A percentile compares a stretch with the other conserved stretches of the same genome.
phyloP scores from a whole-genome alignment of 1,140 invertebrate genomes.

The Drosophila oshimai region DNA sequence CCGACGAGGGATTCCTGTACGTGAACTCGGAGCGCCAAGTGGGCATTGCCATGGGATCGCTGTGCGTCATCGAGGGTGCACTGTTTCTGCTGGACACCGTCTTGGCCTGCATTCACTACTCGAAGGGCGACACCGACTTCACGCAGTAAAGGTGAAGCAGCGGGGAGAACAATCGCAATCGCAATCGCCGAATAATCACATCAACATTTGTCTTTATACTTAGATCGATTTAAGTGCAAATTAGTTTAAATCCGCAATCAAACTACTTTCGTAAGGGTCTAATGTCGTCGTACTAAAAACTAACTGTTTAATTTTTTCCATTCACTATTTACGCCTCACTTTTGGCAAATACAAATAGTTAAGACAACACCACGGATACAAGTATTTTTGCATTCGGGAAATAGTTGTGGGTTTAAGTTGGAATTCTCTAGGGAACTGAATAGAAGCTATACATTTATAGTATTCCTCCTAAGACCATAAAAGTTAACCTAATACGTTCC shows the following conservation, averaged over 20 bases:
- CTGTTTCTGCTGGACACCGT: constrained; percentile 90
- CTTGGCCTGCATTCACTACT: constrained; percentile 88
- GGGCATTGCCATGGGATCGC: constrained; percentile 89
- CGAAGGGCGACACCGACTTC: constrained; percentile 85
- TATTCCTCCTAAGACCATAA: no score
- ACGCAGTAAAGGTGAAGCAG: constrained; percentile 33
- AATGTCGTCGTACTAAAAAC: constrained; percentile 28
- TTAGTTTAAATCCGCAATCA: constrained; percentile 53
- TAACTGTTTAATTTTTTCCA: constrained; percentile 18
- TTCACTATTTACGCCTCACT: background rate
- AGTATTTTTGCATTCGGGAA: background rate
- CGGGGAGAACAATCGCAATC: constrained; percentile 8
- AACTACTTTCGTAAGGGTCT: constrained; percentile 38
- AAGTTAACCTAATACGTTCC: no score
- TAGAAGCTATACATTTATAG: no score
- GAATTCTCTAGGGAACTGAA: no score
- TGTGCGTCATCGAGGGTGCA: constrained; percentile 90
- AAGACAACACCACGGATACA: constrained; percentile 33
- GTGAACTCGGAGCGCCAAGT: constrained; percentile 88
- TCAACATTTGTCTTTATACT: constrained; percentile 39
- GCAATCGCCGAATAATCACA: constrained; percentile 57
- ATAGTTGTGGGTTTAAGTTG: background rate
- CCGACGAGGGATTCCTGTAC: constrained; percentile 88
- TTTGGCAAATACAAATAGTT: constrained; percentile 67
- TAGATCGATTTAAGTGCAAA: constrained; percentile 71